These are phyloP conservation scores for Cataglyphis livida DNA, from an alignment of 2,888 invertebrate genomes.

Conservation along the genomic window DNA sequence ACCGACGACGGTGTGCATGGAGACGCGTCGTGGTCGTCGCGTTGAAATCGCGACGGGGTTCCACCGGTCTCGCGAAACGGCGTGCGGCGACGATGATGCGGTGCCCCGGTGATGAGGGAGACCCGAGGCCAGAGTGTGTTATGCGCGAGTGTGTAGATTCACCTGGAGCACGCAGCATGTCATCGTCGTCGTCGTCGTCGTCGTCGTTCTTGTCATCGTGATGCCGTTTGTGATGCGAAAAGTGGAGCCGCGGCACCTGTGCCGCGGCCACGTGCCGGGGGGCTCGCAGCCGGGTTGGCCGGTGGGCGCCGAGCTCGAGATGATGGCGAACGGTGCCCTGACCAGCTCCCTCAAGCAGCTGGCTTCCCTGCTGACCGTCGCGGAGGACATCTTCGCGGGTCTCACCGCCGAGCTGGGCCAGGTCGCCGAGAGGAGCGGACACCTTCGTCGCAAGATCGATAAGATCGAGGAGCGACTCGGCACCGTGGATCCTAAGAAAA, in stretches of 20 bases:
- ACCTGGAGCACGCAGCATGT: conserved; percentile 8
- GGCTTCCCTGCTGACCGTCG: conserved; percentile 93
- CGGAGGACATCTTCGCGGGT: conserved; percentile 95
- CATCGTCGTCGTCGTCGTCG: conserved; percentile 26
- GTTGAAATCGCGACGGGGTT: conserved; percentile 1
- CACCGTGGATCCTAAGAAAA: conserved; percentile 94
- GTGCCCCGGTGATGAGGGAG: conserved; percentile 37
- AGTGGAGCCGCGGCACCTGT: conserved; percentile 93
- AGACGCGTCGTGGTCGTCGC: neutral
- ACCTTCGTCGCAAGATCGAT: conserved; percentile 90
- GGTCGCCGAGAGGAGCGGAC: conserved; percentile 91
- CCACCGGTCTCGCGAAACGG: conserved; percentile 22
- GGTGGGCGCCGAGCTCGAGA: conserved; percentile 94
- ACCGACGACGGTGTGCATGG: conserved; percentile 8
- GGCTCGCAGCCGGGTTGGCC: conserved; percentile 93
- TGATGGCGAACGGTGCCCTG: conserved; percentile 94
- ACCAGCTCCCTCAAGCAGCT: conserved; percentile 94
- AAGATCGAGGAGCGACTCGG: conserved; percentile 91
- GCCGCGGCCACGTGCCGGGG: conserved; percentile 91
- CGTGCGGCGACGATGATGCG: conserved; percentile 36
- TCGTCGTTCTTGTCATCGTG: conserved; percentile 31
- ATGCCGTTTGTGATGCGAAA: conserved; percentile 96
- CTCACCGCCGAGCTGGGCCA: conserved; percentile 91
- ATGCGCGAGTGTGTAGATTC: conserved; percentile 40
- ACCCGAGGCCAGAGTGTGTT: conserved; percentile 28